Evolutionary conservation across 1,140 invertebrate genomes (phyloP), one percentile per base, ranked within the genome.

Genomic region (Drosophila cardini): DNA sequence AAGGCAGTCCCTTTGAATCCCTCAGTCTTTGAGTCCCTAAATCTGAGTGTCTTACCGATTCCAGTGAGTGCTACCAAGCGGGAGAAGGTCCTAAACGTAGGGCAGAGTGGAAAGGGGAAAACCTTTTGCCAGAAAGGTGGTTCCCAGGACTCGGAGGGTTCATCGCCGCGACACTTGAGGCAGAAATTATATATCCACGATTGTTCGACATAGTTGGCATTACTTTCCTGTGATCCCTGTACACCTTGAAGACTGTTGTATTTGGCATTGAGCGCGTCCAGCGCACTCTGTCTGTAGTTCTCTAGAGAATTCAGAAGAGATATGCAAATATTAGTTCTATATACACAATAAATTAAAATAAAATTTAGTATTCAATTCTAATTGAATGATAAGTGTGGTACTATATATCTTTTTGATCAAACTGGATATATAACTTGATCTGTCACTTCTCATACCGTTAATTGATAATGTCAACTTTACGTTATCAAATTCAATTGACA

Each of bases 21-120:
- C 9, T 34, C n/a, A n/a, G n/a, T n/a, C n/a, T n/a, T n/a, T n/a
- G n/a, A n/a, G n/a, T n/a, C n/a, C n/a, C n/a, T n/a, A n/a, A n/a
- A n/a, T n/a, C n/a, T n/a, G n/a, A n/a, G n/a, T n/a, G n/a, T n/a
- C n/a, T 92, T 85, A 94, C 94, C 94, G 73, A 96, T 94, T 38
- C 96, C 82, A 60, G 95, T 92, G 5, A 96, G 92, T 26, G 95
- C 94, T 16, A 96, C 46, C 2, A 96, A 92, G 53, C 96, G 93
- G 4, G 96, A 95, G 80, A 96, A 95, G 84, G 96, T 95, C 56
- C 96, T 93, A 91, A 96, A 97, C 1, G 95, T 95, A 5, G 96
- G 96, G 84, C 96, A 97, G 84, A 97, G 94, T 13, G 96, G 96
- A 80, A 96, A 96, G 0, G 96, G 96, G 87, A 96, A 97, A 63